phyloP scores from a whole-genome alignment of 2,797 vertebrate genomes.

The Lerista edwardsae region DNA sequence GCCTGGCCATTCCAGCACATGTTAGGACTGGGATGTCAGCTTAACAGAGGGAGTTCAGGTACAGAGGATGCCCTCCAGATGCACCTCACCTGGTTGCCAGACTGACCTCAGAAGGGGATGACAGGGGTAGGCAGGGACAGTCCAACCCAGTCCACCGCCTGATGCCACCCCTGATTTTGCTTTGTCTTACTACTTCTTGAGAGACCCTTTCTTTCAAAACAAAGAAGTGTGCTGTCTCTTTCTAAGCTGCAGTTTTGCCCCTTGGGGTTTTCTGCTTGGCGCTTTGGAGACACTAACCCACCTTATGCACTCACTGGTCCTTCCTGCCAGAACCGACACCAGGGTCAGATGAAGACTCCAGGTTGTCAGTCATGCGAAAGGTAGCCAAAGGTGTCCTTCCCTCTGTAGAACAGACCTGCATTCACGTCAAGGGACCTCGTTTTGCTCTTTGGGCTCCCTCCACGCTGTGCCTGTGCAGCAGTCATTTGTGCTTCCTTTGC shows the following conservation, averaged over 20 bases:
- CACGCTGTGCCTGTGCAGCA: background rate
- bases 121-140: background rate
- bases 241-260: background rate
- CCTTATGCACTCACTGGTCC: background rate
- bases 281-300: background rate
- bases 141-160: too few species aligned
- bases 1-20: too few species aligned
- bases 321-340: background rate
- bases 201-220: background rate
- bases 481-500: background rate
- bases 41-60: background rate
- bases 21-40: too few species aligned
- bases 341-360: background rate
- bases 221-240: background rate
- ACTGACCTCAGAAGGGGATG: background rate
- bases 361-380: too few species aligned
- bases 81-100: background rate
- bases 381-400: background rate
- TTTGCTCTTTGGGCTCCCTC: background rate
- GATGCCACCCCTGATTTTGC: too few species aligned
- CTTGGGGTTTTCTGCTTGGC: background rate
- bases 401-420: background rate
- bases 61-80: background rate
- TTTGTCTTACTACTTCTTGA: background rate
- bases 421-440: background rate